A percentile compares a stretch with the other conserved stretches of the same genome.
phyloP scores from a whole-genome alignment of 2,888 invertebrate species.

The Leucozona laternaria region DNA sequence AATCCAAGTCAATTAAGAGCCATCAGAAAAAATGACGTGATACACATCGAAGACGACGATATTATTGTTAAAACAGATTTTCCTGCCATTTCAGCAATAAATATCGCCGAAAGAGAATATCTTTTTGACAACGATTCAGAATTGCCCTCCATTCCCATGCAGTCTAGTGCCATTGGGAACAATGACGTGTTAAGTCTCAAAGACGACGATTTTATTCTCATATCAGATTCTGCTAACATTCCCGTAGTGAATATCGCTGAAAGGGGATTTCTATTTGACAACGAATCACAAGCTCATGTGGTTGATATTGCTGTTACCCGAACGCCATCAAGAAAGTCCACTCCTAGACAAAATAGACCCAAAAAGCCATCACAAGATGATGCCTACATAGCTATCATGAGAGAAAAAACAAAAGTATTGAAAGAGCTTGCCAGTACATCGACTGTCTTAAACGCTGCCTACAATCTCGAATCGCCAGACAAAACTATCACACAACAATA shows the following conservation, averaged over 20 bases:
- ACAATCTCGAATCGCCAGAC: conserved; percentile 12
- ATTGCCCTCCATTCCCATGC: background rate
- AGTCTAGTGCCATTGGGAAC: background rate
- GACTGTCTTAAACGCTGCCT: conserved; percentile 20
- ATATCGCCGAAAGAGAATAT: background rate
- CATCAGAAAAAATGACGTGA: background rate
- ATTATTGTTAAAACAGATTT: background rate
- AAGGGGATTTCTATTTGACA: background rate
- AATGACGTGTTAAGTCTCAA: background rate
- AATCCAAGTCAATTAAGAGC: background rate
- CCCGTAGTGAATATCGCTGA: background rate
- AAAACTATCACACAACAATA: conserved; percentile 20
- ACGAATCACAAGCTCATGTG: background rate
- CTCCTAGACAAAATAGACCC: background rate
- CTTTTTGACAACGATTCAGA: background rate
- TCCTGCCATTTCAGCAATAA: background rate
- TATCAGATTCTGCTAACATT: background rate
- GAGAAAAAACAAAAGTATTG: conserved; percentile 14
- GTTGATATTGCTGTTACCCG: background rate
- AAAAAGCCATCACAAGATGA: background rate
- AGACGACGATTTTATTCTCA: background rate
- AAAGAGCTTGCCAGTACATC: conserved; percentile 19
- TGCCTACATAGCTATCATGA: conserved; percentile 12
- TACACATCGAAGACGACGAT: background rate
- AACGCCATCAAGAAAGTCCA: conserved; percentile 33